Evolutionary conservation across 2,888 invertebrate genomes (phyloP), one percentile per base, ranked within the genome.

Genomic region (Notodromas monacha): DNA sequence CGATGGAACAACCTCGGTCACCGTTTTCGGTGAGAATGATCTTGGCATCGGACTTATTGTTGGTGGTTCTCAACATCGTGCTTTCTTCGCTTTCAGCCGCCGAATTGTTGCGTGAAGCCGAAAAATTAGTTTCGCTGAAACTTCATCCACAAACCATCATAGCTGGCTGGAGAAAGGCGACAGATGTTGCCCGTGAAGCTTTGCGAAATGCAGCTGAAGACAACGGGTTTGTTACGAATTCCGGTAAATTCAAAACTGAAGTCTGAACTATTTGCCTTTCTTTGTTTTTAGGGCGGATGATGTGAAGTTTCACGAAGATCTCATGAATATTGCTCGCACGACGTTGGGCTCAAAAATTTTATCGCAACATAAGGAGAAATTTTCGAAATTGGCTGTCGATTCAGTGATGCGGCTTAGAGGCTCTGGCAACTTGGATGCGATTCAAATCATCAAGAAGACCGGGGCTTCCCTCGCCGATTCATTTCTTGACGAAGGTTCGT

Each of bases 1-100:
- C 28, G 96, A 99, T 61, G 96, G 96, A 10, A 99, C 96, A n/a
- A 99, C 96, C 26, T 92, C 92, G 1, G 96, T 99, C 1, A 81
- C 89, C 31, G 92, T 86, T 26, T 52, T 68, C 37, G 67, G 67
- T 67, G 48, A 39, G 46, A 27, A n/a, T 13, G 12, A 11, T 31
- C 10, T n/a, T 31, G 12, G 12, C 10, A 29, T 6, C n/a, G 14
- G 5, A 34, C 33, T 35, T 11, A 27, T 29, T 34, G 31, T n/a
- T n/a, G n/a, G n/a, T n/a, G n/a, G n/a, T 57, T 43, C 34, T 3
- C 14, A 3, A 30, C 13, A 28, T 4, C 12, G 8, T 3, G 4
- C 10, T 30, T n/a, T n/a, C n/a, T 30, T 12, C 37, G 50, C 12
- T 29, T 30, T 3, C 46, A 55, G 92, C 92, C 39, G 67, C 86